phyloP scores from a whole-genome alignment of 2,888 invertebrate genomes.

The Polymixis lichenea region DNA sequence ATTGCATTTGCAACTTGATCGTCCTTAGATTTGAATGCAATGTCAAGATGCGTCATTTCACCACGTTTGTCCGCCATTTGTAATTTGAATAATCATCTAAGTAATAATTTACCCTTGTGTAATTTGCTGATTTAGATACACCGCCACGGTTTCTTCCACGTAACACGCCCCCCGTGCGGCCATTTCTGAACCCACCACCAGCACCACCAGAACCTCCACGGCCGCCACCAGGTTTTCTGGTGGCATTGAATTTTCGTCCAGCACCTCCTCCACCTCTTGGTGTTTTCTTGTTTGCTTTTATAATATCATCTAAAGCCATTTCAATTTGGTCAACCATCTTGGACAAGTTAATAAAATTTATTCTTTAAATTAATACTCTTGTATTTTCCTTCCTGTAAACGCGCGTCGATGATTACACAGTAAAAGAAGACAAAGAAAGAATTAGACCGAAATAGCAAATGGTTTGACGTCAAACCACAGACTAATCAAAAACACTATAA shows the following conservation, averaged over 20 bases:
- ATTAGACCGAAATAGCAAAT: background rate
- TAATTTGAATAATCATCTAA: constrained; percentile 82
- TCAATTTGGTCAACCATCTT: constrained; percentile 98
- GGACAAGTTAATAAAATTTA: background rate
- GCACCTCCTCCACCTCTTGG: constrained; percentile 91
- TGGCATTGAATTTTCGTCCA: constrained; percentile 87
- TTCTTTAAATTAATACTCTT: constrained; percentile 13
- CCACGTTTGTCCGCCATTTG: constrained; percentile 87
- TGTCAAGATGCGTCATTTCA: constrained; percentile 80
- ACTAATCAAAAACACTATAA: background rate
- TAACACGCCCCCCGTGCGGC: constrained; percentile 90
- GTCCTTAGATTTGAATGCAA: constrained; percentile 40
- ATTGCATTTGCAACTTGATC: constrained; percentile 50
- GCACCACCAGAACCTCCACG: constrained; percentile 67
- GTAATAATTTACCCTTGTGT: constrained; percentile 92
- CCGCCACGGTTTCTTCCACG: constrained; percentile 94
- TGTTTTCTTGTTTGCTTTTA: constrained; percentile 96
- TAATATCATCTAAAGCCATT: constrained; percentile 99
- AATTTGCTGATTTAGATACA: constrained; percentile 91
- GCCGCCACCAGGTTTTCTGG: constrained; percentile 84
- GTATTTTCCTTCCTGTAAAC: constrained; percentile 31
- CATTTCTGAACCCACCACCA: constrained; percentile 88
- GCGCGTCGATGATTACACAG: constrained; percentile 39
- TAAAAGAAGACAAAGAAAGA: constrained; percentile 37
- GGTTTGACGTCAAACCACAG: background rate